Conservation (phyloP, 2,888 invertebrate species). For the Caenorhabditis sulstoni region DNA sequence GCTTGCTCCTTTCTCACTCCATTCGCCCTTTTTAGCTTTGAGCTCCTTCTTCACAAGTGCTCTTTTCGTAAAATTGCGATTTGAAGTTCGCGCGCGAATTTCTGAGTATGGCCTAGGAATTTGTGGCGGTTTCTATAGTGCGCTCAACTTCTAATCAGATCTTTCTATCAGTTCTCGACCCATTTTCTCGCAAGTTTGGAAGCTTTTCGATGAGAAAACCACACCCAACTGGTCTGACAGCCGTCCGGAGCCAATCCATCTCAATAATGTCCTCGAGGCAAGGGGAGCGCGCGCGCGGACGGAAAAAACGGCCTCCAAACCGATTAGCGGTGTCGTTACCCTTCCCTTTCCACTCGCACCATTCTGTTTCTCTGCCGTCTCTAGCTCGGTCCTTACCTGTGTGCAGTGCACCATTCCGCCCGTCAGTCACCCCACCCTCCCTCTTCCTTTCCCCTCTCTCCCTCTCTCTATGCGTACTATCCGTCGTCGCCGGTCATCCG, state of each 20-base stretch:
- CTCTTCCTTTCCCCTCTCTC: conserved; percentile 1
- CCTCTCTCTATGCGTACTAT: conserved; percentile 14
- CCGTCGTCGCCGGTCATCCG: conserved; percentile 22
- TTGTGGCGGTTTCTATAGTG: conserved; percentile 1
- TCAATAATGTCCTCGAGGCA: conserved; percentile 37
- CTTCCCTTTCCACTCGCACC: neutral
- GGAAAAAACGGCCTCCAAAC: conserved; percentile 55
- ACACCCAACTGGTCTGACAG: conserved; percentile 40
- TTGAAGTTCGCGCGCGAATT: conserved; percentile 6
- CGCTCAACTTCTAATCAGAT: neutral
- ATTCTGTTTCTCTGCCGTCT: conserved; percentile 17
- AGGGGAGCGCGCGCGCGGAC: conserved; percentile 16
- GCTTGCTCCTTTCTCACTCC: neutral
- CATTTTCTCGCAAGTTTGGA: neutral
- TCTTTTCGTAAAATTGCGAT: conserved; percentile 2
- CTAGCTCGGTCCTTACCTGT: conserved; percentile 6
- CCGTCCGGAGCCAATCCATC: conserved; percentile 49
- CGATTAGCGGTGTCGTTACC: conserved; percentile 55
- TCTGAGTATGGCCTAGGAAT: conserved; percentile 1
- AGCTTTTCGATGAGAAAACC: conserved; percentile 6
- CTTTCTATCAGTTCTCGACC: neutral
- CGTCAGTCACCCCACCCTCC: conserved; percentile 2
- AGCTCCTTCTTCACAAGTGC: conserved; percentile 1
- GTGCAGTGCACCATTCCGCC: conserved; percentile 21
- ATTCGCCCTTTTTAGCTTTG: neutral